phyloP scores from a whole-genome alignment of 2,888 invertebrate genomes.

The Lacanobia wlatinum region DNA sequence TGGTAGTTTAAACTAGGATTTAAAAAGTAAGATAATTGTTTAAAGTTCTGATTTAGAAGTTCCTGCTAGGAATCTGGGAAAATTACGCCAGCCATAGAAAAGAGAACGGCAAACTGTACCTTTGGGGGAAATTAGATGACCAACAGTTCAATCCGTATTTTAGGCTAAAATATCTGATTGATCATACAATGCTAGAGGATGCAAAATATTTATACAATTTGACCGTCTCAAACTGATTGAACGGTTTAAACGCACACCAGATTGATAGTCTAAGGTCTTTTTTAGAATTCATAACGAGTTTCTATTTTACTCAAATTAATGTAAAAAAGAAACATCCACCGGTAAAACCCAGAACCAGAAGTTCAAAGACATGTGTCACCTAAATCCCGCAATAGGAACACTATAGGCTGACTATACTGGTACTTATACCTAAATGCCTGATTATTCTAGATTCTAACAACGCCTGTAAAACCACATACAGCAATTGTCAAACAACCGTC shows the following conservation, averaged over 20 bases:
- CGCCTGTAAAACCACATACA: neutral
- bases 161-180: too few relatives aligned
- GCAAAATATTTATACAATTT: neutral
- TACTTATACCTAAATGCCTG: neutral
- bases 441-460: constrained; percentile 6
- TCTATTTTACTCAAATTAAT: too few relatives aligned
- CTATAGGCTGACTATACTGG: too few relatives aligned
- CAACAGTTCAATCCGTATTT: too few relatives aligned
- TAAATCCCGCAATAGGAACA: too few relatives aligned
- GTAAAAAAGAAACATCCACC: too few relatives aligned
- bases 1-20: neutral
- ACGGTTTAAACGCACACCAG: too few relatives aligned
- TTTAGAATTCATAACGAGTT: too few relatives aligned
- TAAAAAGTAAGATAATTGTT: neutral
- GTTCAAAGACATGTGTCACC: too few relatives aligned
- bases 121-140: too few relatives aligned
- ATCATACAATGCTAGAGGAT: neutral
- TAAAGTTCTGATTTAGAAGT: neutral
- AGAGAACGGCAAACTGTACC: too few relatives aligned
- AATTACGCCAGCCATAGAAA: neutral
- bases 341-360: too few relatives aligned
- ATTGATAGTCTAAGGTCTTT: neutral
- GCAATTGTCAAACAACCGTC: constrained; percentile 29
- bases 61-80: neutral
- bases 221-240: neutral